Evolutionary conservation across 2,888 invertebrate genomes (phyloP), one percentile per base, ranked within the genome.

Genomic region (Apamea epomidion): DNA sequence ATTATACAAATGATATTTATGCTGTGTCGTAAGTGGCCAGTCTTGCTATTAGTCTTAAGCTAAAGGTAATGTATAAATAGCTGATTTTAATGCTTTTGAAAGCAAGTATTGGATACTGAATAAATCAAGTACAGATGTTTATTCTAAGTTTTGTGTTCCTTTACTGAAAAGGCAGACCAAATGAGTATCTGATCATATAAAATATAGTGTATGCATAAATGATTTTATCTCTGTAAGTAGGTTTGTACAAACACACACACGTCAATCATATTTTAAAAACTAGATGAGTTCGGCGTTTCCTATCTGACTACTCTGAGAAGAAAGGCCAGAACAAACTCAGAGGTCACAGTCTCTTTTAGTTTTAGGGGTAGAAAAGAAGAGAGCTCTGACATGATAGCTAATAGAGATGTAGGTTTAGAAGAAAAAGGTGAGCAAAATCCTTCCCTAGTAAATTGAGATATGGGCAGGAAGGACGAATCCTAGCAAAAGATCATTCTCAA

Each of bases 1-100:
- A 84, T 81, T 86, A 86, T 81, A 78, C 76, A 69, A 74, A 84
- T 84, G 76, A 84, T 75, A 82, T 84, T 81, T 83, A 83, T 48
- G 60, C 45, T n/a, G 32, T 75, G 51, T 76, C 60, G 69, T 78
- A 77, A 74, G 75, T 67, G 67, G 62, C 68, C 65, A 77, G 76
- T 76, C 21, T 42, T 74, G 67, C 37, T 74, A 68, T 65, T 73
- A 67, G 37, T 76, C 60, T 76, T n/a, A 60, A 54, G 8, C 25
- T 74, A 67, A 65, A 54, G 48, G 25, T 42, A 1, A 64, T 6
- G 48, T 62, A 62, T 81, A 60, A 65, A 81, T 71, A 58, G 7
- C 16, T 2, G 48, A 62, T 67, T 65, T 68, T 37, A 74, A 64
- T 72, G 76, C n/a, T 18, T 71, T 68, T 74, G 18, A 73, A 54